Conservation (phyloP, 2,888 invertebrate genomes). For the Eupithecia exiguata region DNA sequence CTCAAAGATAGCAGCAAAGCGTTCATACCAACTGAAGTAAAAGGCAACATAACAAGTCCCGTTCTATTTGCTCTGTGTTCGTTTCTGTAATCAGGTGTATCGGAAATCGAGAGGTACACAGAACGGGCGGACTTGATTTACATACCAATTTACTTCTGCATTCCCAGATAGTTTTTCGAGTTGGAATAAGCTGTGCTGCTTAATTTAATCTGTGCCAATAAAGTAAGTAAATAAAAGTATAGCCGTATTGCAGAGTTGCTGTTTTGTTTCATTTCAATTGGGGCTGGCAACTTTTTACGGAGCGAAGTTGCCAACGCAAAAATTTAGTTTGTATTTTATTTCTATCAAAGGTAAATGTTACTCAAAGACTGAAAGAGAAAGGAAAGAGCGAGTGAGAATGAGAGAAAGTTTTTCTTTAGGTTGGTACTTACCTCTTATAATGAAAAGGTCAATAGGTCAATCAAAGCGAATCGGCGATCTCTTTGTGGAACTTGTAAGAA, state of each 20-base stretch:
- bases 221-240: constrained; percentile 42
- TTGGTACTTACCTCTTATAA: neutral
- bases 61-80: constrained; percentile 36
- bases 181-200: constrained; percentile 52
- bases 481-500: neutral
- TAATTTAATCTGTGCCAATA: constrained; percentile 43
- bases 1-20: neutral
- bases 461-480: neutral
- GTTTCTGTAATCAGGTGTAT: constrained; percentile 73
- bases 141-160: constrained; percentile 75
- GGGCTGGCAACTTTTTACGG: constrained; percentile 22
- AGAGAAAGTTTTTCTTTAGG: neutral
- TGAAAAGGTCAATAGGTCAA: constrained; percentile 3
- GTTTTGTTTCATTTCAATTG: constrained; percentile 32
- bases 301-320: neutral
- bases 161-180: constrained; percentile 65
- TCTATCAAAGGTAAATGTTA: neutral
- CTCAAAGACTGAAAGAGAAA: neutral
- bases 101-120: constrained; percentile 63
- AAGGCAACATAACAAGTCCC: constrained; percentile 2
- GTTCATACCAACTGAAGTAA: neutral
- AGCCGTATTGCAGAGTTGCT: constrained; percentile 31
- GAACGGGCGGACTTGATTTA: constrained; percentile 75
- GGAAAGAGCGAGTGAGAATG: neutral
- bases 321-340: neutral